Base-by-base conservation (phyloP, 2,797 vertebrate species). In the Oreochromis mossambicus region DNA sequence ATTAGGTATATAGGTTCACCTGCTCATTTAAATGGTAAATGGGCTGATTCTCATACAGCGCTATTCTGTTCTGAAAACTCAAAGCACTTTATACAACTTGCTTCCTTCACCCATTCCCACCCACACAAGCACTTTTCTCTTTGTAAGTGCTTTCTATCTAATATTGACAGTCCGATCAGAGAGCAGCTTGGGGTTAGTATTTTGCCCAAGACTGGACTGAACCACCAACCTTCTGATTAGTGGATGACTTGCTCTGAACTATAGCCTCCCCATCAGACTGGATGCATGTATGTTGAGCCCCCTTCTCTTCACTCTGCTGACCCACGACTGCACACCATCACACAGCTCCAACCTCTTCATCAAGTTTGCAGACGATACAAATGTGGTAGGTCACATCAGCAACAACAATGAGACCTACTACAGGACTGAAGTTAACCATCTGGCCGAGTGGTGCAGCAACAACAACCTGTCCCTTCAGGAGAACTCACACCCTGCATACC, bases 21-120 rank as follows among this genome's bases (percentile, higher is more conserved):
- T 46, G 41, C 66, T 19, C 6, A 11, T 63, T 38, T 38, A 63
- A 38, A 38, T 21, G 10, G 11, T 7, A 63, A 1, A 63, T n/a
- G 32, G 10, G 19, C 2, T 0, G 0, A 1, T 63, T 63, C 32
- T 12, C 2, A 63, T 63, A 5, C 10, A 12, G 32, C 17, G 2
- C 10, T 36, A 12, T 63, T 63, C 17, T 36, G 36, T 36, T 36
- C 58, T 7, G 0, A 63, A 36, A 61, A 61, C 17, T 61, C 56
- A 61, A 63, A 63, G 58, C 58, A 61, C 58, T 63, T 63, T 7
- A 63, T 63, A 63, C 17, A 2, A 63, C 6, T 63, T 63, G 4
- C 1, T 36, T 63, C 1, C 6, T 38, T 63, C 34, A 13, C 58
- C 58, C 58, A 38, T 63, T 21, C 34, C 58, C 11, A 38, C 17